Base-by-base conservation (phyloP, 2,888 invertebrate species). In the Smittia sp. region DNA sequence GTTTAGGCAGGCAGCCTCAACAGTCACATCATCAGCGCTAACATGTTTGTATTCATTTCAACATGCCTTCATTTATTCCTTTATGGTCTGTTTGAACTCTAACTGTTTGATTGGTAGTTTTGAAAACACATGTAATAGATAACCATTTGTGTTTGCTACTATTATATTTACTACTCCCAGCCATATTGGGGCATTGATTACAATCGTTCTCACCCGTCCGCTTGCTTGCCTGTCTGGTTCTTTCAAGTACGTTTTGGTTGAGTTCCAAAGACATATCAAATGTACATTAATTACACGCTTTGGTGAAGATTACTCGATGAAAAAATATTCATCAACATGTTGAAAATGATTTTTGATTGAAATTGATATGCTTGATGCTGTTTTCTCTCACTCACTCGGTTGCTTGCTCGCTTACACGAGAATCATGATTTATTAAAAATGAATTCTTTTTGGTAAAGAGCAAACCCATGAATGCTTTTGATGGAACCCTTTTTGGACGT, bases 121-220 rank as follows among this genome's bases (percentile, higher is more conserved):
- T 38, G 72, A 62, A 54, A 54, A 62, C 20, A 54, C 58, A 58
- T 54, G 38, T 63, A 63, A 27, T 72, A 72, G 62, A 72, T 72
- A 72, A 72, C 72, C 72, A 72, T 72, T 72, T 72, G 72, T 63
- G 22, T 63, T 25, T 63, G 63, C 63, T 63, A 66, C 15, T 39
- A 58, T 20, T 22, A 58, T 20, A 66, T 39, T 39, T 9, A 38
- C 15, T 9, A n/a, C 27, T 20, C n/a, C 22, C 20, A 39, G 1
- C 66, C 38, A 66, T 66, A 15, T 66, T 39, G 38, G 13, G 22
- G 27, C 38, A 38, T 66, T 66, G 66, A 66, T 66, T 66, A 66
- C 39, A 39, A 66, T 66, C 66, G 6, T 25, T n/a, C 22, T 18
- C 63, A 58, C 32, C 32, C 32, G 32, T 32, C 11, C 46, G 15